Evolutionary conservation across 2,888 invertebrate species (phyloP), one percentile per base, ranked within the genome.

Genomic region (Rhabditoides inermis): DNA sequence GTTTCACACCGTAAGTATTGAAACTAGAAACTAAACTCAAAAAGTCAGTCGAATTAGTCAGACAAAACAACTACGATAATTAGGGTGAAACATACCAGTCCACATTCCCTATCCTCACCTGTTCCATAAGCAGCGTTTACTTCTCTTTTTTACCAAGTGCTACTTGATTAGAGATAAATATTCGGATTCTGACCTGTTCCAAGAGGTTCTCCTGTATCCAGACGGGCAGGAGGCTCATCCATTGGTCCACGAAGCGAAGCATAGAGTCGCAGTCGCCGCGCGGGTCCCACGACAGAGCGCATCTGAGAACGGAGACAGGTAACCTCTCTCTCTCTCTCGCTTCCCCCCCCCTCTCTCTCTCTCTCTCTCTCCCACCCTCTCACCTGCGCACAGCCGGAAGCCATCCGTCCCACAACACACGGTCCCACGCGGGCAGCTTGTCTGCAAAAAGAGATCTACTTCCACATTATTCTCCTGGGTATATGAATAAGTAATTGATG

Each of bases 371-470:
- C 3, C 18, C 54, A 65, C 55, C 30, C 65, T 45, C 15, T 61
- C 51, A 50, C 89, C 84, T 0, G 89, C 75, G 64, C 57, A 91
- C 81, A 55, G 83, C 82, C n/a, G 90, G 90, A 81, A 90, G 84
- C 84, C 89, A 88, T 57, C 87, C 85, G 74, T 88, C 87, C 90
- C 90, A 90, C 64, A 92, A 80, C 53, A 91, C 80, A 69, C 85
- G 84, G 78, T 88, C 86, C 75, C 87, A 90, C 0, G 88, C 86
- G 58, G 81, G 76, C 69, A 80, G 76, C 48, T 75, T 66, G 45
- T 75, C 70, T 53, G 48, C 45, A 51, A 50, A 40, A 15, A 46
- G 20, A 28, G 25, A n/a, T 44, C 15, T 44, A n/a, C n/a, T n/a
- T n/a, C 28, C 44, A 37, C 22, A 3, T 26, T 26, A n/a, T 51